Percentiles rank a stretch among this genome's conserved stretches.
Evolutionary conservation across 2,888 invertebrate genomes (phyloP).

Genomic region (Helleia helle): DNA sequence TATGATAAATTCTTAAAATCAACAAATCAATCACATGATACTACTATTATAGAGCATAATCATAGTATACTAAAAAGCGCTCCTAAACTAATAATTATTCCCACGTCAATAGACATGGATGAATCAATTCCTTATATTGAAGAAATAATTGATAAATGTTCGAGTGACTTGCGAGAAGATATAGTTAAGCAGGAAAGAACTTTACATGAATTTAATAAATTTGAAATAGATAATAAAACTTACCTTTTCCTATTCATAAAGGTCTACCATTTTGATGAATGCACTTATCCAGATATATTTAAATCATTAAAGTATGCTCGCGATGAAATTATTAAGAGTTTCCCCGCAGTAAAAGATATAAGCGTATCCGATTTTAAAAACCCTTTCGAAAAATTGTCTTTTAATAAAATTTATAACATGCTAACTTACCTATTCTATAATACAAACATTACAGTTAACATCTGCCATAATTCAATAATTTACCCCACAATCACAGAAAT

Average conservation of each 20-base stretch:
- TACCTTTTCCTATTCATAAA: neutral
- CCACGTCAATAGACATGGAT: neutral
- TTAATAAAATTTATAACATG: constrained; percentile 23
- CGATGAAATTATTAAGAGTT: neutral
- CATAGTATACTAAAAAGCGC: neutral
- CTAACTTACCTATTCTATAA: constrained; percentile 20
- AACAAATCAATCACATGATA: neutral
- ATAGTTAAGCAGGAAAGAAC: neutral
- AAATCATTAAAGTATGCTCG: neutral
- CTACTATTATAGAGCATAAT: neutral
- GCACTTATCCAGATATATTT: neutral
- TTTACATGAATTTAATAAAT: neutral
- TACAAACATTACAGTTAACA: constrained; percentile 20
- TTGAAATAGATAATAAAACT: neutral
- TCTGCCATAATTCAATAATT: constrained; percentile 15
- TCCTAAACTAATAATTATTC: neutral
- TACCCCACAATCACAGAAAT: neutral
- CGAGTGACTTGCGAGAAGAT: neutral
- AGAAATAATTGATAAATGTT: neutral
- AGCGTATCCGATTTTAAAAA: constrained; percentile 13
- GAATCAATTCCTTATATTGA: neutral
- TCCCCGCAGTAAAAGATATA: neutral
- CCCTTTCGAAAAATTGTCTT: constrained; percentile 13
- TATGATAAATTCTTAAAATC: neutral
- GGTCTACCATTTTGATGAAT: neutral